A percentile compares a stretch with the other conserved stretches of the same genome.
Conservation (phyloP, 2,797 vertebrate species). For the Enteromius fasciolatus region DNA sequence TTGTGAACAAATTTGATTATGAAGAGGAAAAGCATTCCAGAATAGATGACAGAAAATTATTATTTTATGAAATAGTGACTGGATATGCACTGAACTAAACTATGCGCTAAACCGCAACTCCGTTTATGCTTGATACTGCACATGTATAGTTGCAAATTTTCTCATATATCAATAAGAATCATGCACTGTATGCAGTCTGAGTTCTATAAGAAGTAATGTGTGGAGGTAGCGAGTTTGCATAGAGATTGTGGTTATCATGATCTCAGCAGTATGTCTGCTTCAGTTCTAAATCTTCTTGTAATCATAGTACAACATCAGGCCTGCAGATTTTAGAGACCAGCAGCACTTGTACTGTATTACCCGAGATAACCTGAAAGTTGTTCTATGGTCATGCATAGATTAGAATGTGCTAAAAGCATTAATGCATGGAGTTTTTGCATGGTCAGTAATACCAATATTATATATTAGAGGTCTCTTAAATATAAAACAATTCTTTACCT, state of each 20-base stretch:
- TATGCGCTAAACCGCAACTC: too few relatives aligned
- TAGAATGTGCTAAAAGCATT: background rate
- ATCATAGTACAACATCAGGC: background rate
- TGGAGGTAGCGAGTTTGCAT: constrained; percentile 62
- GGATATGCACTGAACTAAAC: too few relatives aligned
- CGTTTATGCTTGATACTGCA: too few relatives aligned
- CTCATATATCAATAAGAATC: too few relatives aligned
- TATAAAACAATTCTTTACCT: background rate
- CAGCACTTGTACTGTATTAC: background rate
- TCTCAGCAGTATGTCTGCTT: background rate
- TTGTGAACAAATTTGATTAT: too few relatives aligned
- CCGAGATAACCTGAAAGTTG: constrained; percentile 17
- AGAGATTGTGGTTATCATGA: constrained; percentile 51
- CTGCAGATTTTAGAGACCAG: constrained; percentile 19
- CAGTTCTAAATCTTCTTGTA: constrained; percentile 32
- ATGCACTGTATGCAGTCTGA: background rate
- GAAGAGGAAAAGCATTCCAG: too few relatives aligned
- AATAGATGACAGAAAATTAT: too few relatives aligned
- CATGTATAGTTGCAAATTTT: too few relatives aligned
- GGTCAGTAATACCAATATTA: background rate
- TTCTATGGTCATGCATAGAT: background rate
- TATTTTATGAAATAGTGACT: too few relatives aligned
- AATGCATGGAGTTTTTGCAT: background rate
- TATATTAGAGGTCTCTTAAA: background rate
- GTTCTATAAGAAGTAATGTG: too few relatives aligned